Evolutionary conservation across 2,888 invertebrate genomes (phyloP).

Genomic region (Sphaerophoria rueppellii): DNA sequence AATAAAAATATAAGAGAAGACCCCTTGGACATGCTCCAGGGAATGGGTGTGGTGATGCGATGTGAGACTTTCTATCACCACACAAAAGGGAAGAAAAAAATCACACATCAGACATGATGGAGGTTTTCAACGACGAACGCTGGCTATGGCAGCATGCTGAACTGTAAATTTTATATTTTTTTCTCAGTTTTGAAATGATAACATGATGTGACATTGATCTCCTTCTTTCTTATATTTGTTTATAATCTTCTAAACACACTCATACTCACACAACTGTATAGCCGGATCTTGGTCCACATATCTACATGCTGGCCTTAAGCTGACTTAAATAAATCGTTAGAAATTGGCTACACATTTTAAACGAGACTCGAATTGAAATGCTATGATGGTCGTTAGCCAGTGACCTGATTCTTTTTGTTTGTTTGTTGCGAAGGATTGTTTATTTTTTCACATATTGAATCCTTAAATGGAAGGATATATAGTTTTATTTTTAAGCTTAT

Average conservation of each 20-base stretch:
- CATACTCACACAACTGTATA: neutral
- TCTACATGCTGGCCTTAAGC: conserved; percentile 7
- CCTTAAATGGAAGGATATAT: conserved; percentile 3
- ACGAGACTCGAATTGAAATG: conserved; percentile 31
- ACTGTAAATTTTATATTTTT: conserved; percentile 56
- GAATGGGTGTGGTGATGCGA: conserved; percentile 3
- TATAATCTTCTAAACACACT: neutral
- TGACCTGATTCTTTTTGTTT: conserved; percentile 59
- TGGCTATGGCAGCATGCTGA: no score
- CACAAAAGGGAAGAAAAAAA: conserved; percentile 36
- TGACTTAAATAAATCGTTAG: conserved; percentile 50
- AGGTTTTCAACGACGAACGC: neutral
- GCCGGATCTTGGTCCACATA: neutral
- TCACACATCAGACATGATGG: conserved; percentile 36
- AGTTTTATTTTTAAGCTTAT: conserved; percentile 24
- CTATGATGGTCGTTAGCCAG: conserved; percentile 53
- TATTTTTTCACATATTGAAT: conserved; percentile 8
- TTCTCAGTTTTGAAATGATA: conserved; percentile 57
- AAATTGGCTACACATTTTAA: conserved; percentile 13
- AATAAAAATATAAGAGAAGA: conserved; percentile 28
- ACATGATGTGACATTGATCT: conserved; percentile 69
- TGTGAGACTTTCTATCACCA: conserved; percentile 28
- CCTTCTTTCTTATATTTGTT: conserved; percentile 18
- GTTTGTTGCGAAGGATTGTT: conserved; percentile 26
- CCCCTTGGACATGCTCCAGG: conserved; percentile 28